Evolutionary conservation across 2,797 vertebrate genomes (phyloP).

Genomic region (Lophius americanus): DNA sequence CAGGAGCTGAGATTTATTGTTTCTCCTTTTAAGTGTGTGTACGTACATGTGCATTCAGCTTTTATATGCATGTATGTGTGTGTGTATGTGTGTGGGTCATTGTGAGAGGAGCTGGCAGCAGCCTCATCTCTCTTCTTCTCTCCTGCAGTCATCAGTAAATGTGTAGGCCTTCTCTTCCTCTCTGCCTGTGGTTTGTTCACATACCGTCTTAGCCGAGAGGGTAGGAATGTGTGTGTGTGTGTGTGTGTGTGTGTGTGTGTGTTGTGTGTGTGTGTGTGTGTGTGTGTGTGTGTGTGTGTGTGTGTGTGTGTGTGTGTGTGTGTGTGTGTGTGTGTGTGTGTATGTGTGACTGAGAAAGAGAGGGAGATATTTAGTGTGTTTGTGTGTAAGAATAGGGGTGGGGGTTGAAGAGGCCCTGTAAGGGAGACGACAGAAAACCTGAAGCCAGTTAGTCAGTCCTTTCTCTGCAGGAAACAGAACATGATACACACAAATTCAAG

Average conservation of each 20-base stretch:
- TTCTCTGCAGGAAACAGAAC: slow-evolving; percentile 76
- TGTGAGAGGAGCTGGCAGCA: slow-evolving; percentile 67
- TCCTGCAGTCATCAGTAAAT: slow-evolving; percentile 81
- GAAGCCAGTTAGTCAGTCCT: slow-evolving; percentile 77
- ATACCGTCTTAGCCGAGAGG: slow-evolving; percentile 78
- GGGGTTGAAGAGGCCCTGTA: slow-evolving; percentile 79
- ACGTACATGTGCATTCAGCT: background rate
- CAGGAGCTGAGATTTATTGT: slow-evolving; percentile 42
- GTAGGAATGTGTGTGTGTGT: slow-evolving; percentile 68
- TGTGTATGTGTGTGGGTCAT: slow-evolving; percentile 32
- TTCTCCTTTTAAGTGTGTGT: slow-evolving; percentile 12
- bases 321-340: slow-evolving; percentile 43
- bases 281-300: slow-evolving; percentile 67
- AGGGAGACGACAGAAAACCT: slow-evolving; percentile 81
- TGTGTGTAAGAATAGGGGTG: slow-evolving; percentile 70
- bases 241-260: slow-evolving; percentile 39
- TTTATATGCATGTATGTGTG: slow-evolving; percentile 16
- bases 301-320: slow-evolving; percentile 32
- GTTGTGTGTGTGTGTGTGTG: slow-evolving; percentile 41
- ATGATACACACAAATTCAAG: slow-evolving; percentile 48
- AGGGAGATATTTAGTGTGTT: slow-evolving; percentile 56
- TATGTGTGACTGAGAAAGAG: slow-evolving; percentile 35
- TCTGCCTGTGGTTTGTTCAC: slow-evolving; percentile 82
- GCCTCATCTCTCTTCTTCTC: slow-evolving; percentile 64
- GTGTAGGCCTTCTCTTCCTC: slow-evolving; percentile 76